Evolutionary conservation across 2,113 vertebrate genomes (phyloP).

Genomic region (Spheniscus mendiculus): DNA sequence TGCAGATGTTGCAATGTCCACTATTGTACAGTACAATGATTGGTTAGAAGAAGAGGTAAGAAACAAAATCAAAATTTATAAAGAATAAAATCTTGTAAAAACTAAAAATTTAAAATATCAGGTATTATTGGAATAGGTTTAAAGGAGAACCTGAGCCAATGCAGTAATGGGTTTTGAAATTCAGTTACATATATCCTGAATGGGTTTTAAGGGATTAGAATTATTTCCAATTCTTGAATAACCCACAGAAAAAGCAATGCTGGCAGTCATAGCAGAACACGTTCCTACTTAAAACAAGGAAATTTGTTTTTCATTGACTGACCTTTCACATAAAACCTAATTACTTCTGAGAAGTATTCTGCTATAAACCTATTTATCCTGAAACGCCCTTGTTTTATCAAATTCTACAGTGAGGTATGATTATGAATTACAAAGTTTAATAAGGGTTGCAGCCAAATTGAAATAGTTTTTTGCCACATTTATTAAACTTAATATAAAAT

Average conservation of each 20-base stretch:
- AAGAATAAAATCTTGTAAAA: not conserved
- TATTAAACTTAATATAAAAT: not conserved
- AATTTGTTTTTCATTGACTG: not conserved
- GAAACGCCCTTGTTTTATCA: not conserved
- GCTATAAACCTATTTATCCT: not conserved
- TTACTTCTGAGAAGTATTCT: not conserved
- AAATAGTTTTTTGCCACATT: not conserved
- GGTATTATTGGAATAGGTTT: not conserved
- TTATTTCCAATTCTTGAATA: not conserved
- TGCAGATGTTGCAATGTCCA: constrained; percentile 94
- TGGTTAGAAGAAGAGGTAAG: constrained; percentile 97
- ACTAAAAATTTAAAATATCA: not conserved
- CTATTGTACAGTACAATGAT: constrained; percentile 97
- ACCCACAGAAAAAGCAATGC: not conserved
- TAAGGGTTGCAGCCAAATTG: not conserved
- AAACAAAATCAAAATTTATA: not conserved
- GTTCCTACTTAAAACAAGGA: not conserved
- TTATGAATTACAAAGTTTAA: not conserved
- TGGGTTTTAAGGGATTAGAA: not conserved
- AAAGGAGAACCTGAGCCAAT: not conserved
- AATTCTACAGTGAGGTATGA: not conserved
- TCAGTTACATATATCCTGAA: not conserved
- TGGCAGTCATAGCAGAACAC: not conserved
- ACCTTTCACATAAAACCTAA: not conserved
- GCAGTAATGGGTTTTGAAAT: not conserved